Base-by-base conservation (phyloP, 2,888 invertebrate species). In the Mycalesis mineus region DNA sequence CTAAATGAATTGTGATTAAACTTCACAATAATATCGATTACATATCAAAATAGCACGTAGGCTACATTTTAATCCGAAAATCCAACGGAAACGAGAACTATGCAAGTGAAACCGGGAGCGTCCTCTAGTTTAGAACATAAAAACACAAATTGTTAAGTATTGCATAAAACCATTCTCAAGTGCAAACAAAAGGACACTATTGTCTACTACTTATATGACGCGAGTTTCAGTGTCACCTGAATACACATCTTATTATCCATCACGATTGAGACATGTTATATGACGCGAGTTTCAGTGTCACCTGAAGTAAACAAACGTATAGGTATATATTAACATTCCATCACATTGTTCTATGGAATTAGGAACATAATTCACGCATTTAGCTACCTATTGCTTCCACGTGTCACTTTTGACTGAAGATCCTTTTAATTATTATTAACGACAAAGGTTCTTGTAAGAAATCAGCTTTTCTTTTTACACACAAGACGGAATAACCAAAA, bases 261-360 rank as follows among this genome's bases (percentile, higher is more conserved):
- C 85, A 85, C 73, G 66, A 66, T 44, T 48, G 41, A 64, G 74
- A 73, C 77, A 71, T 69, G 74, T 76, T 74, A 68, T 72, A 70
- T 77, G 84, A 83, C 81, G 79, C 62, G 57, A 55, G 61, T 72
- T 67, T 65, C 65, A 66, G 67, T 63, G 66, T 73, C 78, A 74
- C 73, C 77, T 77, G 61, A 62, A 57, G 66, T 68, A 75, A 74
- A 74, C 72, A 76, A 68, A 68, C 64, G 65, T 14, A 28, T 49
- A 56, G 40, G 50, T 48, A 57, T 53, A 48, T 53, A 56, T 58
- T 58, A 63, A 64, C 55, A 58, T 61, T 58, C 60, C 60, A 54
- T 55, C 60, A 62, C 58, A 57, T 60, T 62, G 55, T 57, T 37
- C 55, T 39, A 39, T 17, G 39, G 48, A 51, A 40, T 29, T 9